Percentiles rank a stretch among this genome's conserved stretches.
phyloP scores from a whole-genome alignment of 2,888 invertebrate genomes.

The Pristionchus exspectatus region DNA sequence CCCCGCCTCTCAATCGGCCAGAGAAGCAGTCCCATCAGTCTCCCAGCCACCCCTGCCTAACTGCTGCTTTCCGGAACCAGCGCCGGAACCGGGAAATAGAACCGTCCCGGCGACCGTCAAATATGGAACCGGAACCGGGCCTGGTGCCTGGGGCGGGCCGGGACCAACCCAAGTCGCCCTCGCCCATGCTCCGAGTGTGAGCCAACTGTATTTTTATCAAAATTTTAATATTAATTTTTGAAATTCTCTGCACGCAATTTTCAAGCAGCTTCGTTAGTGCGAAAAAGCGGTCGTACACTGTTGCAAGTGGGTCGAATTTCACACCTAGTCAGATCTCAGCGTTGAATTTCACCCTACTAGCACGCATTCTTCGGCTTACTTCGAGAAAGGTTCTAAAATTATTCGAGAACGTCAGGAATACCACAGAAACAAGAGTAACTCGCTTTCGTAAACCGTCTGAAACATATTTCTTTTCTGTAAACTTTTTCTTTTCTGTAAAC shows the following conservation, averaged over 20 bases:
- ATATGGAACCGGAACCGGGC: background rate
- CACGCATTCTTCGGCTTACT: background rate
- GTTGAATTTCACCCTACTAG: background rate
- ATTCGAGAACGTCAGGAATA: no score
- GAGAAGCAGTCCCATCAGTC: constrained; percentile 16
- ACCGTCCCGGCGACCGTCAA: background rate
- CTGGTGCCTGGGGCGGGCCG: background rate
- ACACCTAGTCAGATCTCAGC: background rate
- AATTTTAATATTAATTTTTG: background rate
- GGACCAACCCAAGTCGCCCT: constrained; percentile 32
- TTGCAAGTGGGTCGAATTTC: background rate
- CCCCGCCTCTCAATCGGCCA: background rate
- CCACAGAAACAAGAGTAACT: no score
- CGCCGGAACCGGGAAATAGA: background rate
- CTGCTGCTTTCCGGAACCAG: constrained; percentile 20
- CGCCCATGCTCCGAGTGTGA: constrained; percentile 51
- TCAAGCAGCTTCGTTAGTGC: constrained; percentile 3
- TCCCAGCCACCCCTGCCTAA: background rate
- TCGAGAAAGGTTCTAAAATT: no score
- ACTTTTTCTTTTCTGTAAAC: background rate
- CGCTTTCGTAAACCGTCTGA: no score
- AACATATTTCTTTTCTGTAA: background rate
- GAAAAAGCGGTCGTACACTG: background rate
- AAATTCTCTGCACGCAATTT: background rate
- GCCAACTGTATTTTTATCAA: background rate